Base-by-base conservation (phyloP, 2,888 invertebrate species). In the Aphodius sticticus region DNA sequence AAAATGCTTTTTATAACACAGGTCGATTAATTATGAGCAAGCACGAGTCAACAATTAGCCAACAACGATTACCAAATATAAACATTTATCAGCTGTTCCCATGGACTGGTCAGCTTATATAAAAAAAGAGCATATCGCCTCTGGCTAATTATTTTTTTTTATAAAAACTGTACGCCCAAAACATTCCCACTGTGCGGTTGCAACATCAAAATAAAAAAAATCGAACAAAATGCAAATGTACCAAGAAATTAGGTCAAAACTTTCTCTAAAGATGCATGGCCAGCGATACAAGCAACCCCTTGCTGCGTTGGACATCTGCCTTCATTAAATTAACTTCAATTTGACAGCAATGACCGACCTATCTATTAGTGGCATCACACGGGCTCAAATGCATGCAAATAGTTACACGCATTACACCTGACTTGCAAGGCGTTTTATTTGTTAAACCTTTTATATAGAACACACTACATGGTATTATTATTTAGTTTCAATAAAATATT, bases 201-300 rank as follows among this genome's bases (percentile, higher is more conserved):
- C 53, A 53, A 26, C 26, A 26, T n/a, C 2, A 26, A 26, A 53
- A 53, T 53, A 53, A 53, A 53, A 1, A 53, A 53, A 53, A 53
- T 53, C 9, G 53, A 53, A 53, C 4, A 12, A 53, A 53, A 53
- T 78, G 78, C 70, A 78, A 78, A 79, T 79, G 77, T 36, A 69
- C 35, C 74, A 77, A 53, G 79, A 69, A 79, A 79, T 77, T 79
- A 69, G 79, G 79, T 79, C 79, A 79, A 77, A 79, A 79, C 79
- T 79, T 79, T 79, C 79, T 69, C 77, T 79, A 74, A 70, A 74
- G 77, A 72, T 77, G 74, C 79, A 71, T 77, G 76, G 16, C 70
- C 16, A 69, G 35, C 35, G n/a, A 53, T 16, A 69, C n/a, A 16
- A 15, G 12, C 69, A 35, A 15, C 35, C 69, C 16, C 16, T 35